These are phyloP conservation scores for Benitochromis conjunctus DNA, from an alignment of 2,113 vertebrate species.

Conservation along the genomic window DNA sequence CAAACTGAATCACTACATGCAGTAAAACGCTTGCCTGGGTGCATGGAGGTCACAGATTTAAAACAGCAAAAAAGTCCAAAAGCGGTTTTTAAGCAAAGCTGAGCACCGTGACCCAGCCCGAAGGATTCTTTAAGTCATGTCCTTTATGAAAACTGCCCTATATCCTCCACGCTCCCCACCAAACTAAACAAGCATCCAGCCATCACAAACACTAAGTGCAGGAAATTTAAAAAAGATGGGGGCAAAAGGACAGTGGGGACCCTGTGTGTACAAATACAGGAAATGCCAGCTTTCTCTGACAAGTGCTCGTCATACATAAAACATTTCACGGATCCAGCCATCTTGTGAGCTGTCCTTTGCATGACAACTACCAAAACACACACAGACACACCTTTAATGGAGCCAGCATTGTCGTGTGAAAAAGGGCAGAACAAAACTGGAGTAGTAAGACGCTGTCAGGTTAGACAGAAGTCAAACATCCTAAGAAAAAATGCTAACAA, in stretches of 20 bases:
- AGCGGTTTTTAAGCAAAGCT: neutral
- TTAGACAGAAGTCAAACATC: neutral
- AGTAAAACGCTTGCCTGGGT: neutral
- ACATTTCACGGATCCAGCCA: neutral
- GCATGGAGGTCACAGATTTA: neutral
- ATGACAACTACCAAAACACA: neutral
- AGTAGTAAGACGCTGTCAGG: neutral
- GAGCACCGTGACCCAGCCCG: conserved; percentile 3
- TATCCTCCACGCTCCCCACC: neutral
- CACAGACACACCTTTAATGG: neutral
- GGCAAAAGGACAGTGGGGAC: conserved; percentile 50
- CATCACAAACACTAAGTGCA: conserved; percentile 39
- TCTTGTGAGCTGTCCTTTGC: neutral
- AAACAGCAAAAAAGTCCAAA: neutral
- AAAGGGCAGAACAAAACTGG: neutral
- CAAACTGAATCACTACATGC: neutral
- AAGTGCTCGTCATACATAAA: conserved; percentile 42
- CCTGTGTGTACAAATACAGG: conserved; percentile 25
- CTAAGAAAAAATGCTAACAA: neutral
- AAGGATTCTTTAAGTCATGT: conserved; percentile 22
- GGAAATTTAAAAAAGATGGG: conserved; percentile 63
- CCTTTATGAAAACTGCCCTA: conserved; percentile 35
- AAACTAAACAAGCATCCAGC: conserved; percentile 34
- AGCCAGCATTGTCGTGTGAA: neutral
- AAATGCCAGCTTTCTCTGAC: conserved; percentile 48